phyloP scores from a whole-genome alignment of 2,113 vertebrate species.

The Lagopus leucura region DNA sequence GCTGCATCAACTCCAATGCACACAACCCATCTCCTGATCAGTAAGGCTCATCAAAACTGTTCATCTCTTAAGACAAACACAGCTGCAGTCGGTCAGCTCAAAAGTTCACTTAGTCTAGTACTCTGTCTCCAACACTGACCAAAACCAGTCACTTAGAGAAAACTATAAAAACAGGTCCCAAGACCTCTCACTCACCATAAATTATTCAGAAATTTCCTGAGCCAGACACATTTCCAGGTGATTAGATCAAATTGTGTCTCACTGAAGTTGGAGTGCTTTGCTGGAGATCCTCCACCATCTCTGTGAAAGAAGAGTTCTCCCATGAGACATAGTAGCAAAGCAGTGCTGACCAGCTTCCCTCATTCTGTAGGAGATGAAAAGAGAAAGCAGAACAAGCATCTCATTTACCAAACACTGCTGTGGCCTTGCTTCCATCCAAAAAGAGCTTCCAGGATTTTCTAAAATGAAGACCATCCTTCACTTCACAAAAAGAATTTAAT shows the following conservation, averaged over 20 bases:
- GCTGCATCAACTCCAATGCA: background rate
- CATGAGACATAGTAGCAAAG: background rate
- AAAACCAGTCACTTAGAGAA: background rate
- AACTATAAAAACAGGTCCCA: no score
- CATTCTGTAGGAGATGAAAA: background rate
- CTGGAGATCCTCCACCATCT: background rate
- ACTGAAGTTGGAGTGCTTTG: background rate
- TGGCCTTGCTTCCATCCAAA: background rate
- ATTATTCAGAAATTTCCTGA: background rate
- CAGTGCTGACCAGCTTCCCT: background rate
- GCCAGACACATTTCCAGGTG: background rate
- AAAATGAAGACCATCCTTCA: background rate
- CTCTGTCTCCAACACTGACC: background rate
- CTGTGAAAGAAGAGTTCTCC: background rate
- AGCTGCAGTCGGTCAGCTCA: background rate
- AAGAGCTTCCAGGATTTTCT: background rate
- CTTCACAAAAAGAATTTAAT: background rate
- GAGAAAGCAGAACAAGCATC: background rate
- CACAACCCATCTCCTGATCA: background rate
- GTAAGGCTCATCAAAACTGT: background rate
- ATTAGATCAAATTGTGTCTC: background rate
- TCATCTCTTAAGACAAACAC: background rate
- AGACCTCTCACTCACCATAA: accelerated
- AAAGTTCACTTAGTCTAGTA: background rate
- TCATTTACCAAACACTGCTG: background rate